Conservation (phyloP, 2,113 vertebrate species). For the Eudyptes chrysolophus region DNA sequence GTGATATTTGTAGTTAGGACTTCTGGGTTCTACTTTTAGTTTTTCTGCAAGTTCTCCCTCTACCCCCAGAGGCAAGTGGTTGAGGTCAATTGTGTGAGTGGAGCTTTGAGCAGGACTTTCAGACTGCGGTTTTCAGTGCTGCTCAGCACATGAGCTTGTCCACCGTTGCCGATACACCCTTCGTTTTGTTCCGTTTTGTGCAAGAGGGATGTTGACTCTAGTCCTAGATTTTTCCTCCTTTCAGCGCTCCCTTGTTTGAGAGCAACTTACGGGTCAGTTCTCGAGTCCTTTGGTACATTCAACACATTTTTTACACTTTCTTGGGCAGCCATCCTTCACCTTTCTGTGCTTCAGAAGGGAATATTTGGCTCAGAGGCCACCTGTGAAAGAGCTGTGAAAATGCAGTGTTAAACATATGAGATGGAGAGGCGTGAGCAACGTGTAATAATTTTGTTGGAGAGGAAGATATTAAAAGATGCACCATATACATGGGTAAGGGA, state of each 20-base stretch:
- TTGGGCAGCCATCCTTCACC: background rate
- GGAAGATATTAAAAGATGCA: background rate
- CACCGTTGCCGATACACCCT: background rate
- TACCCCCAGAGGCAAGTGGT: background rate
- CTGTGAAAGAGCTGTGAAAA: constrained; percentile 1
- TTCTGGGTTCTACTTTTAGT: background rate
- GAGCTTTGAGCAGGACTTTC: background rate
- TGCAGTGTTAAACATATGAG: background rate
- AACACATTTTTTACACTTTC: background rate
- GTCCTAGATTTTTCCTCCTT: background rate
- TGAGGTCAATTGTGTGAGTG: background rate
- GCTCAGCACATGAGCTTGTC: background rate
- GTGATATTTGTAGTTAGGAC: background rate
- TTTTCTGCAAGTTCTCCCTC: background rate
- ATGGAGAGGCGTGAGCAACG: background rate
- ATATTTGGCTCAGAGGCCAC: background rate
- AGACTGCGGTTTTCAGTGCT: background rate
- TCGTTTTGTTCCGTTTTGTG: background rate
- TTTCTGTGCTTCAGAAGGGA: background rate
- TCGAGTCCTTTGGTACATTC: background rate
- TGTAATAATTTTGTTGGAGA: background rate
- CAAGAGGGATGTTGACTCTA: background rate
- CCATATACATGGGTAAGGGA: background rate
- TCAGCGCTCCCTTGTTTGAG: background rate
- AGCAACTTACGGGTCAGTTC: background rate